These are phyloP conservation scores for Patiria miniata DNA, from an alignment of 35 echinoderm and acorn worm species.

Conservation along the genomic window DNA sequence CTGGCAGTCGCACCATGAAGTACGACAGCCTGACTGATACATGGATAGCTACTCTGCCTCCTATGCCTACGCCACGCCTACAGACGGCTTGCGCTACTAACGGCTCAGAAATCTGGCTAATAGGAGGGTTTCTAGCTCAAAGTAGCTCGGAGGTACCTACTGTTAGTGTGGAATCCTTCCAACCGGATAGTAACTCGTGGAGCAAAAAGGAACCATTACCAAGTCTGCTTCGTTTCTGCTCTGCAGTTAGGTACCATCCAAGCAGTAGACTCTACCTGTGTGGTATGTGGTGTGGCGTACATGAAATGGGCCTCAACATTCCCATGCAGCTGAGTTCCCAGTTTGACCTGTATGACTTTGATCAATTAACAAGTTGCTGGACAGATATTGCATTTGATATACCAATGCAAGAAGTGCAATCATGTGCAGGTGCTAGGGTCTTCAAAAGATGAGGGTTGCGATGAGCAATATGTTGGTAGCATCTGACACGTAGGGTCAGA, in stretches of 20 bases:
- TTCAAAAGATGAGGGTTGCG: conserved; percentile 16
- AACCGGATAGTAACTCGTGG: conserved; percentile 48
- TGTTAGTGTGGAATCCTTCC: conserved; percentile 49
- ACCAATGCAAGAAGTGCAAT: conserved; percentile 60
- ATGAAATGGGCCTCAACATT: conserved; percentile 63
- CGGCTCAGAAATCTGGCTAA: conserved; percentile 63
- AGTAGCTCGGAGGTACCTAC: conserved; percentile 44
- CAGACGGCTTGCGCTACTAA: conserved; percentile 32
- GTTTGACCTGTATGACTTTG: conserved; percentile 61
- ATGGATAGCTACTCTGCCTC: conserved; percentile 55
- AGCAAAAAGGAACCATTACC: conserved; percentile 25
- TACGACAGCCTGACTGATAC: conserved; percentile 61
- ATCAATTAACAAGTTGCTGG: conserved; percentile 27
- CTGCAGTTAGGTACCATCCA: conserved; percentile 38
- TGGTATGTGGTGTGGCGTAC: conserved; percentile 68
- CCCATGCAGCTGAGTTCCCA: conserved; percentile 57
- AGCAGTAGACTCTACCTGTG: conserved; percentile 56
- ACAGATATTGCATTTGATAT: conserved; percentile 58
- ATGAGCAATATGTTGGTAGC: too few species aligned
- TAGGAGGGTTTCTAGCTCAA: conserved; percentile 59
- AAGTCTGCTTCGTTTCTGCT: conserved; percentile 55
- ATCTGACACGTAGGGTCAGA: too few species aligned
- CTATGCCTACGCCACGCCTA: conserved; percentile 68
- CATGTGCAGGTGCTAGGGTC: conserved; percentile 46
- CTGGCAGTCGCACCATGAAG: conserved; percentile 80